Base-by-base conservation (phyloP, 2,888 invertebrate species). In the Synergus gifuensis region DNA sequence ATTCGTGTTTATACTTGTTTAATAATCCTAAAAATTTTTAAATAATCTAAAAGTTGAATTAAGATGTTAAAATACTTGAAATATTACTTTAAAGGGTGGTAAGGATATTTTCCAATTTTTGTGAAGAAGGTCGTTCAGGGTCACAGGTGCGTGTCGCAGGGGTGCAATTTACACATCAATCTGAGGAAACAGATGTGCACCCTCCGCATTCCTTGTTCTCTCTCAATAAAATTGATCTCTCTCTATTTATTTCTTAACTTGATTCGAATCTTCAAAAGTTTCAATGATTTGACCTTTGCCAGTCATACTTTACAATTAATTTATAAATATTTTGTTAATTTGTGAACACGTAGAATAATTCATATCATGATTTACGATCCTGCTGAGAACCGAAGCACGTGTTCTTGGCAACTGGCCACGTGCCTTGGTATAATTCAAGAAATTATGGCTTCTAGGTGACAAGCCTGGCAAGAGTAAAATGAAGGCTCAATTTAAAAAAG, bases 141-240 rank as follows among this genome's bases (percentile, higher is more conserved):
- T 83, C 89, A 79, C 91, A 91, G 90, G 90, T 91, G 91, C 83
- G 80, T 86, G 86, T 88, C 87, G 85, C 81, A 80, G 80, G 80
- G 82, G 86, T 87, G 87, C 89, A 90, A 90, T 91, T 87, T 87
- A 87, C 87, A 86, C 89, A 89, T 91, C 91, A 89, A 91, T 91
- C 89, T 79, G 87, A 82, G 87, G 84, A 85, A 88, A 88, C 90
- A 90, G 90, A 90, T 89, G 90, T 83, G 88, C 82, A 85, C 86
- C 79, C 79, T 78, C 77, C 81, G 80, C 79, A 80, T 79, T 36
- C 28, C 44, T 42, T 79, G 66, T 49, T 63, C 67, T 63, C 76
- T 64, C 77, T 64, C 62, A 60, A 66, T 78, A 67, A 76, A 76
- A 73, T 73, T 73, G 73, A 73, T 73, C 40, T 73, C 54, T 36